Evolutionary conservation across 2,113 vertebrate genomes (phyloP), one percentile per base, ranked within the genome.

Genomic region (Triplophysa tibetana): DNA sequence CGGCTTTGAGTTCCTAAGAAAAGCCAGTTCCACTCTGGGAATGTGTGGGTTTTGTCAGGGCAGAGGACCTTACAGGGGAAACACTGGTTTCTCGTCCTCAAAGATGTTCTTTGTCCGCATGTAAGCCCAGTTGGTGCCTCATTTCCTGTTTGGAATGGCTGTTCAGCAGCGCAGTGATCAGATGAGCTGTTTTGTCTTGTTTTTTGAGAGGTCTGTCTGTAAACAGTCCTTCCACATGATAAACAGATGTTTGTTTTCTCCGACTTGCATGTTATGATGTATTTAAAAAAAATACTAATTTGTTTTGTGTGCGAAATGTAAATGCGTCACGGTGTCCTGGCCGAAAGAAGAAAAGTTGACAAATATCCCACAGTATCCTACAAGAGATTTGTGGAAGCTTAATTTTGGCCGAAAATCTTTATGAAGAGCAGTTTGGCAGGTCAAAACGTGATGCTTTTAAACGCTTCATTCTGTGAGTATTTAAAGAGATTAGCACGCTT

Each of bases 31-130:
- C 89, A 86, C 91, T 73, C 58, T 63, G 70, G 70, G 33, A 74
- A 61, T 63, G 73, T 63, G 78, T 84, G 63, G 63, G 26, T 48
- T 65, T 74, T 76, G 70, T 75, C 89, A 84, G 89, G 87, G 87
- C 89, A 91, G 91, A 92, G 93, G 92, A 93, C 68, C n/a, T 65
- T 73, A 74, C 54, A 61, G 77, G 88, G 88, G 87, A 89, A 91
- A 89, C 87, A 82, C 82, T 85, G 85, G 70, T 78, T 85, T 89
- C 91, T 86, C 85, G 58, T 86, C 88, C 86, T 90, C 86, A 92
- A 93, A 94, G 92, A 90, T 92, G 90, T 84, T 89, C 93, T 94
- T 95, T 94, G 92, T 93, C 86, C 86, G 87, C 78, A 63, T 86
- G 87, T 90, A 91, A 88, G 89, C 87, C 92, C 88, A 88, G 91